Evolutionary conservation across 2,113 vertebrate species (phyloP), one percentile per base, ranked within the genome.

Genomic region (Petrocephalus zakoni): DNA sequence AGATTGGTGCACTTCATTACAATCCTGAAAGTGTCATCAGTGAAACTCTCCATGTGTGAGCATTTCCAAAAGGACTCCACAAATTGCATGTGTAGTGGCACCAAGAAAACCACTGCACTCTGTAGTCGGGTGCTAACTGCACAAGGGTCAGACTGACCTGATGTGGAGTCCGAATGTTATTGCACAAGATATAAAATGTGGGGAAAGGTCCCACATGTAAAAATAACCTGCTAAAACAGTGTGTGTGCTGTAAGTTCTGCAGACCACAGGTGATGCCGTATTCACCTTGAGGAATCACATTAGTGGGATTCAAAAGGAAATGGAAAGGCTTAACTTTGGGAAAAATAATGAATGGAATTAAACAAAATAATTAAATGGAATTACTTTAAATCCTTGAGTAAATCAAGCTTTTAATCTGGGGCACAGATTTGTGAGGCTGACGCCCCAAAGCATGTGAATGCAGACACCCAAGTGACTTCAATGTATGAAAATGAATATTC

Each of bases 321-420:
- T 78, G 34, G 29, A 78, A 78, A 78, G 29, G 72, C 72, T 78
- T 78, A 19, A 78, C 29, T 17, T 29, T 17, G 25, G 52, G 7
- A 53, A 42, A 75, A 78, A 78, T 37, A 78, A 78, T 15, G 15
- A 37, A 34, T 78, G 72, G 29, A 78, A 78, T 42, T 78, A 78
- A 68, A 68, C 10, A 15, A 78, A 78, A 78, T 78, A 78, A 78
- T 78, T 78, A 78, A 78, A 78, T 15, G 34, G 72, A 78, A 78
- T 78, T 37, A 42, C 37, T 37, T 78, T 78, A 37, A 78, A 78
- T 78, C 72, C 34, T 78, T 78, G 72, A 78, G 72, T 78, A 78
- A 78, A 78, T 78, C 72, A 78, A 78, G 72, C 17, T 78, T 78
- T 78, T 78, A 17, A 78, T 78, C n/a, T 75, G 68, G 29, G 68